These are phyloP conservation scores for Laticauda colubrina DNA, from an alignment of 2,113 vertebrate genomes.

Conservation along the genomic window DNA sequence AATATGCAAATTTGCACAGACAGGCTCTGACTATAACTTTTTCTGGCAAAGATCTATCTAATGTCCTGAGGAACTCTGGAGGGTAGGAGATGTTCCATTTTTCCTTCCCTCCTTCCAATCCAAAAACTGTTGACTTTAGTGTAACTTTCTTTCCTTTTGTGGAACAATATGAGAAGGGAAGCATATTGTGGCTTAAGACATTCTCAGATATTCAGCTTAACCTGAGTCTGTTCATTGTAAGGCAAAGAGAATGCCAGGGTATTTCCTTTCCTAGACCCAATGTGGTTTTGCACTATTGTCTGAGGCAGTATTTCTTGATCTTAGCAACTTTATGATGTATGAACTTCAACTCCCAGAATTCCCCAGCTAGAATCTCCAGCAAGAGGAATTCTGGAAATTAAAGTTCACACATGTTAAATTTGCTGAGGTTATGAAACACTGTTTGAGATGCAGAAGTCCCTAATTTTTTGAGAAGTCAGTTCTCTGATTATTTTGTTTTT, in stretches of 20 bases:
- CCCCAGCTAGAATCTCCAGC: not conserved
- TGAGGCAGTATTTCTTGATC: not conserved
- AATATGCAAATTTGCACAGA: not conserved
- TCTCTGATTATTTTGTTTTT: not conserved
- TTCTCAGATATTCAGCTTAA: not conserved
- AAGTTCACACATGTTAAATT: not conserved
- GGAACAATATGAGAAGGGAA: not conserved
- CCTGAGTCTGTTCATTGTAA: not conserved
- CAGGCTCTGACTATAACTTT: not conserved
- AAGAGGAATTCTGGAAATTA: not conserved
- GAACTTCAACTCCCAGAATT: not conserved
- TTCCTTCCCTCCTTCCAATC: not conserved
- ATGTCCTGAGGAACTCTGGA: not conserved
- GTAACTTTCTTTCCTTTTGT: not conserved
- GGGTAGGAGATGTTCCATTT: not conserved
- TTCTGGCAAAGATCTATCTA: not conserved
- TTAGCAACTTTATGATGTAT: not conserved
- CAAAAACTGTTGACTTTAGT: not conserved
- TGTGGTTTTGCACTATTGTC: not conserved
- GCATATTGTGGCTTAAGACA: not conserved
- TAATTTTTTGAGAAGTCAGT: not conserved
- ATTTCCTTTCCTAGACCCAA: not conserved
- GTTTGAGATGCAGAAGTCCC: not conserved
- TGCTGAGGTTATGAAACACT: not conserved
- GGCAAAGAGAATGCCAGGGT: not conserved